Base-by-base conservation (phyloP, 1,140 invertebrate species). In the Drosophila watanabei region DNA sequence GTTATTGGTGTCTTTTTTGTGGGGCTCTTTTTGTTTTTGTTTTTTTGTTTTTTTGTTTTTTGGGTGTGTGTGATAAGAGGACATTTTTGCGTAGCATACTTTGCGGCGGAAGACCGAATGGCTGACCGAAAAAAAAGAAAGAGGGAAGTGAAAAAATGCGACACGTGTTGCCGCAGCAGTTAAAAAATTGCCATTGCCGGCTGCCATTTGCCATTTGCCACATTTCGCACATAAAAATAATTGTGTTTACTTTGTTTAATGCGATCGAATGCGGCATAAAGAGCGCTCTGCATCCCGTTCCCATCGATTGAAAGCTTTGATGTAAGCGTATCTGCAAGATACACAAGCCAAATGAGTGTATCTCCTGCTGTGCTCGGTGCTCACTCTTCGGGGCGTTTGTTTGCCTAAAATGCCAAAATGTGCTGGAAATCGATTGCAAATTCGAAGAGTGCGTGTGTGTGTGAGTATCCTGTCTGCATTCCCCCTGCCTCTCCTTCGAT, bases 161-260 rank as follows among this genome's bases (percentile, higher is more conserved):
- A 79, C 77, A 79, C 77, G 76, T 80, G 77, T 80, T 80, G 76
- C 76, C 76, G 77, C 77, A 69, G 75, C 75, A 79, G 75, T 79
- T 79, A 79, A 79, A 78, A 78, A 79, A 72, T 41, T 78, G 75
- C 64, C 46, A 72, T 24, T 78, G 73, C 64, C 46, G 45, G 39
- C 66, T 79, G 54, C 75, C 65, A 61, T 77, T 76, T 66, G 75
- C 75, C 61, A 77, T 77, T 76, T 66, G 75, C 75, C 61, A 77
- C 73, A 78, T 78, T 78, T 70, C 49, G 75, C 75, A 79, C 75
- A 72, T 82, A 83, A 88, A 88, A 85, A 89, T 88, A 88, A 88
- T 88, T 88, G 85, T 88, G 85, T 88, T 88, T 88, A 90, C 86
- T 85, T 71, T 75, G 81, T 73, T 75, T 85, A 85, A 88, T 89